Evolutionary conservation across 2,888 invertebrate species (phyloP).

Genomic region (Eupithecia exiguata): DNA sequence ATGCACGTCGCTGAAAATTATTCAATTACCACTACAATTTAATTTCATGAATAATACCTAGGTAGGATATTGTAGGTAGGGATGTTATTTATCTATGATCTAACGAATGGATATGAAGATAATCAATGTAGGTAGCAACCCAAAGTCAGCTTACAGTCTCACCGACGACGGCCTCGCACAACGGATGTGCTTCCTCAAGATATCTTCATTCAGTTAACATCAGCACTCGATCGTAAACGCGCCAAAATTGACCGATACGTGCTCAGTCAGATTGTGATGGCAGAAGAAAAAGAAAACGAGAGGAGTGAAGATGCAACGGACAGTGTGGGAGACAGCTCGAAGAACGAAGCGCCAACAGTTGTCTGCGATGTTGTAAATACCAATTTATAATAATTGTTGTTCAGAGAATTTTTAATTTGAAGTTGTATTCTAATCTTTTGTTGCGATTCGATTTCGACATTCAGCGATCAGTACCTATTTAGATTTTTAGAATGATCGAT

Average conservation of each 20-base stretch:
- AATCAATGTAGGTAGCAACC: not conserved
- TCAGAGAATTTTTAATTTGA: not conserved
- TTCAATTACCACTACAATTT: not conserved
- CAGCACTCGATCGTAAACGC: slow-evolving; percentile 36
- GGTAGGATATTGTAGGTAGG: not conserved
- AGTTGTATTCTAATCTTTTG: not conserved
- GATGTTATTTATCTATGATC: not conserved
- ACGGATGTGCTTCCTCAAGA: slow-evolving; percentile 64
- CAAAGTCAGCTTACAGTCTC: slow-evolving; percentile 6
- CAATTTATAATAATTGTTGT: not conserved
- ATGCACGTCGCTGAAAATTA: not conserved
- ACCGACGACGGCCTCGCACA: slow-evolving; percentile 26
- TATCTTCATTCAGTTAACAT: slow-evolving; percentile 52
- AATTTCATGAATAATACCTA: too few relatives aligned
- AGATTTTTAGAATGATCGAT: not conserved
- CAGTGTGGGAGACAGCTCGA: slow-evolving; percentile 56
- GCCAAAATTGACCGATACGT: slow-evolving; percentile 52
- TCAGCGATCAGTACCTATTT: not conserved
- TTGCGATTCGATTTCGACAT: not conserved
- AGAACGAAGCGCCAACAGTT: slow-evolving; percentile 62
- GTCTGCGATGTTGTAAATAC: slow-evolving; percentile 62
- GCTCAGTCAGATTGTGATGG: slow-evolving; percentile 55
- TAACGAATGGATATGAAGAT: slow-evolving; percentile 1
- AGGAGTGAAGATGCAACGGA: slow-evolving; percentile 52
- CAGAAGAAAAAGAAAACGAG: slow-evolving; percentile 50